Percentiles rank a stretch among this genome's conserved stretches.
These are phyloP conservation scores for Paragorgia papillata DNA, from an alignment of 92 coral and sea anemone genomes.

Conservation along the genomic window DNA sequence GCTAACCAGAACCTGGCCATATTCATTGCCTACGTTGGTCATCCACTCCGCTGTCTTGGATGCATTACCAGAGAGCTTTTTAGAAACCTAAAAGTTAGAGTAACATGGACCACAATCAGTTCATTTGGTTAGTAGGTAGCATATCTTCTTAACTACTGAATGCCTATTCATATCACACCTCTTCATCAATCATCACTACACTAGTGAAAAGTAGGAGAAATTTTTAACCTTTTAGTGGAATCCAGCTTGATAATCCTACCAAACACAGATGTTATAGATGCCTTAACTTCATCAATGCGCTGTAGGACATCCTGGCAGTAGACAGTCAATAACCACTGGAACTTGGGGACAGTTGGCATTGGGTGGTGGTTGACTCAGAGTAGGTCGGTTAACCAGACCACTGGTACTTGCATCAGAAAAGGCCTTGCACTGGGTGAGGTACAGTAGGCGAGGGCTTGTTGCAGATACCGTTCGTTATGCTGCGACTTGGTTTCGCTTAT, in stretches of 20 bases:
- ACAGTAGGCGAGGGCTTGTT: conserved; percentile 13
- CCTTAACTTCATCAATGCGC: conserved; percentile 13
- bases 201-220: not conserved
- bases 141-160: not conserved
- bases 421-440: conserved; percentile 40
- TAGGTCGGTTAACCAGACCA: conserved; percentile 10
- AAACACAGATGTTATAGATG: conserved; percentile 6
- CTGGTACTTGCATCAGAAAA: conserved; percentile 1
- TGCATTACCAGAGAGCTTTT: conserved; percentile 16
- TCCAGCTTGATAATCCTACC: conserved; percentile 16
- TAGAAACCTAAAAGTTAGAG: conserved; percentile 2
- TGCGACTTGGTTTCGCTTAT: conserved; percentile 26
- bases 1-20: conserved; percentile 21
- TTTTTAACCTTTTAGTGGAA: conserved; percentile 13
- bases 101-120: not conserved
- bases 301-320: conserved; percentile 13
- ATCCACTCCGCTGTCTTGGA: conserved; percentile 23
- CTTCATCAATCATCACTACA: not conserved
- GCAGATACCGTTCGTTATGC: conserved; percentile 35
- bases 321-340: conserved; percentile 13
- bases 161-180: not conserved
- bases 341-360: conserved; percentile 24
- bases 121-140: too few relatives aligned
- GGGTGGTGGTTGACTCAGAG: conserved; percentile 14
- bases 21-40: conserved; percentile 28